Conservation (phyloP, 2,797 vertebrate species). For the Poeciliopsis gracilis region DNA sequence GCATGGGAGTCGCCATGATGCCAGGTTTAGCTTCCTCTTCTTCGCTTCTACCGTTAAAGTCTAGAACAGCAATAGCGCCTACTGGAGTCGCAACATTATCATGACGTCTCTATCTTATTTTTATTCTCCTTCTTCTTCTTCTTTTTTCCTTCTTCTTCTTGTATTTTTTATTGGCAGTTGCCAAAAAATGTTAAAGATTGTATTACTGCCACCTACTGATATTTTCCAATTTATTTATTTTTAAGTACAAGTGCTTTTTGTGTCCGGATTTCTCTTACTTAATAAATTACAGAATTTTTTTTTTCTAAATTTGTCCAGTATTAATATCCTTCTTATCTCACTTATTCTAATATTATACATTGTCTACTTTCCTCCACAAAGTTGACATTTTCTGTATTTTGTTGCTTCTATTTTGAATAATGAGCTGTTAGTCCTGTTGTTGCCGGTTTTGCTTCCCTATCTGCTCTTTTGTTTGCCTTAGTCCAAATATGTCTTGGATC, state of each 20-base stretch:
- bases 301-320: background rate
- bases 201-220: background rate
- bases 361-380: background rate
- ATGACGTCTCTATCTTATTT: background rate
- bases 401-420: background rate
- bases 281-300: background rate
- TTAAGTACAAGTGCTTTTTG: too few relatives aligned
- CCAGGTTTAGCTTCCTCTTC: slow-evolving; percentile 47
- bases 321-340: background rate
- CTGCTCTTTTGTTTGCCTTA: background rate
- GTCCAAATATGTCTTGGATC: background rate
- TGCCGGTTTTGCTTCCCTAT: background rate
- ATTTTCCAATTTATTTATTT: too few relatives aligned
- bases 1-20: slow-evolving; percentile 99
- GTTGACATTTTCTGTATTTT: background rate
- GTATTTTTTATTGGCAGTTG: background rate
- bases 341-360: background rate
- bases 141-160: background rate
- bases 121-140: background rate
- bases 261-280: background rate
- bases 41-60: slow-evolving; percentile 37
- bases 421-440: background rate
- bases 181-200: background rate
- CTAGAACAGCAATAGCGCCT: background rate
- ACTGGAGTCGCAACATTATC: background rate